Base-by-base conservation (phyloP, 2,888 invertebrate genomes). In the Orthosia incerta region DNA sequence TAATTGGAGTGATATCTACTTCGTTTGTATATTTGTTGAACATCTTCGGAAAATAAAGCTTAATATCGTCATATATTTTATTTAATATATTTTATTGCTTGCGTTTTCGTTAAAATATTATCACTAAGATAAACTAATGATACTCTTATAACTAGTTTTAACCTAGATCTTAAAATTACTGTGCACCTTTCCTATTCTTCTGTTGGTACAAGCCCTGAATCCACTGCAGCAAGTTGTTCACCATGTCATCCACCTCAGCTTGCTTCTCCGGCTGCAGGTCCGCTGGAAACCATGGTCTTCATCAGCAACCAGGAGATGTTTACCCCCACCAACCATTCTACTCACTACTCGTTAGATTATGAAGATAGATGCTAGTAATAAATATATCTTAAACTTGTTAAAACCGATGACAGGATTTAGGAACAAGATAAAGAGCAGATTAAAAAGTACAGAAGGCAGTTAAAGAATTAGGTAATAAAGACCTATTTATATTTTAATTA, bases 141-240 rank as follows among this genome's bases (percentile, higher is more conserved):
- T 70, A 76, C 48, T 55, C 26, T 79, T 79, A 79, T 61, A 46
- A 16, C 31, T 65, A 65, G n/a, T 16, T 63, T 62, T 0, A 56
- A 15, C 3, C 56, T 64, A 72, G 11, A 9, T 60, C 73, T 71
- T 76, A 84, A 39, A 31, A 48, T 74, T 82, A 79, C 64, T 85
- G 85, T 93, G 92, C 93, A 96, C 96, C 96, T 96, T 96, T 96
- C 91, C 96, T 94, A 90, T 93, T 95, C 86, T 92, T 94, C 89
- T 97, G 97, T 82, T 97, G 96, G 90, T 98, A 97, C 76, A 97
- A 97, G 83, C 97, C 97, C 91, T 98, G 98, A 80, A 98, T 97
- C 98, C 98, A 98, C 84, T 97, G 97, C 74, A 98, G 97, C 84
- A 98, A 97, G 90, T 98, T 97, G 91, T 97, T 97, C 71, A 98